Conservation (phyloP, 2,797 vertebrate genomes). For the Tadarida brasiliensis region DNA sequence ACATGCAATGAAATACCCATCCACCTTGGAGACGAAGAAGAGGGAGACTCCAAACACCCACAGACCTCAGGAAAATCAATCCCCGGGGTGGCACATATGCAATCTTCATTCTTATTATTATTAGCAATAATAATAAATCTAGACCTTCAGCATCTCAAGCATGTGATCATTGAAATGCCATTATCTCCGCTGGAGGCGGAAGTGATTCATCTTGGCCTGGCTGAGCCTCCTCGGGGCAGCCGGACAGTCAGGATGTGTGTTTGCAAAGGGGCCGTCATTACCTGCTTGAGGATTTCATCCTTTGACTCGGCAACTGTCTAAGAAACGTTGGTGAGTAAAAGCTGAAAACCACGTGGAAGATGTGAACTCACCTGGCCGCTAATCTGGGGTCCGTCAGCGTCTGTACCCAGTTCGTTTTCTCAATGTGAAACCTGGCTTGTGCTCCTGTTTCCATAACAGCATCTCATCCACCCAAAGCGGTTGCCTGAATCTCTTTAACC, state of each 20-base stretch:
- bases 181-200: background rate
- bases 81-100: background rate
- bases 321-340: rapidly evolving
- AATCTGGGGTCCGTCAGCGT: rapidly evolving
- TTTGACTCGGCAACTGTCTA: rapidly evolving
- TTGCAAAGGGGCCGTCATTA: rapidly evolving
- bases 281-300: rapidly evolving
- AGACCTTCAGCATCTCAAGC: background rate
- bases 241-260: rapidly evolving
- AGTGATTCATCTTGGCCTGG: background rate
- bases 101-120: background rate
- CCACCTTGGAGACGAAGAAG: constrained; percentile 45
- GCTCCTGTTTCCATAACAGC: too few species aligned
- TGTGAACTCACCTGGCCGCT: rapidly evolving
- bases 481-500: rapidly evolving
- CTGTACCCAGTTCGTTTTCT: rapidly evolving
- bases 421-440: rapidly evolving
- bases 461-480: background rate
- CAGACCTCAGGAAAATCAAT: background rate
- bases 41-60: background rate
- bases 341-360: rapidly evolving
- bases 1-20: constrained; percentile 65
- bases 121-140: constrained; percentile 33
- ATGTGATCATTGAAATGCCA: background rate
- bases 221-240: rapidly evolving